Evolutionary conservation across 2,113 vertebrate species (phyloP).

Genomic region (Columba livia): DNA sequence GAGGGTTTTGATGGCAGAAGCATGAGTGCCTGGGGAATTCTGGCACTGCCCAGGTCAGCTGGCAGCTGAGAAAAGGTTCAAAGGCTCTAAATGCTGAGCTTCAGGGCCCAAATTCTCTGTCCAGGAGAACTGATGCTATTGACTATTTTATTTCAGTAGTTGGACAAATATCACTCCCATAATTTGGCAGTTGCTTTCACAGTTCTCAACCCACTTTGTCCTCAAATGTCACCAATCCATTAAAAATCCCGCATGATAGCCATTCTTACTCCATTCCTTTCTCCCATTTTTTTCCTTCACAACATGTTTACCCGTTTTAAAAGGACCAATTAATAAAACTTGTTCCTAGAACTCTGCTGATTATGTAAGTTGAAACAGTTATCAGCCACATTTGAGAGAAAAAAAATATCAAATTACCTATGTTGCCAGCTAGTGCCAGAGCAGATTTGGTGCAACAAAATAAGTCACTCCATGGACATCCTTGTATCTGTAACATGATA

Average conservation of each 20-base stretch:
- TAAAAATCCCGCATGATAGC: neutral
- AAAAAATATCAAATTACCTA: neutral
- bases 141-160: neutral
- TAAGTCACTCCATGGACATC: neutral
- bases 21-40: slow-evolving; percentile 20
- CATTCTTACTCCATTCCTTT: neutral
- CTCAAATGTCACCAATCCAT: neutral
- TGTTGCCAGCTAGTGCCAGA: neutral
- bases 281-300: neutral
- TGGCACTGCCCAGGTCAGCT: slow-evolving; percentile 31
- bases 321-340: neutral
- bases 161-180: neutral
- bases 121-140: neutral
- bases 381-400: neutral
- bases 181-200: neutral
- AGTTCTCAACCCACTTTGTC: neutral
- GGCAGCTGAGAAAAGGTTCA: slow-evolving; percentile 19
- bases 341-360: neutral
- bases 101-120: neutral
- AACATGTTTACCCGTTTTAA: neutral
- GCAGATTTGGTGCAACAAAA: neutral
- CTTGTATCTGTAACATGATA: neutral
- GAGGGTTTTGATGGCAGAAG: slow-evolving; percentile 38
- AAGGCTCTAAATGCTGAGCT: slow-evolving; percentile 16
- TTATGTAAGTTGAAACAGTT: neutral